These are phyloP conservation scores for Sinhomidia bicolor DNA, from an alignment of 2,888 invertebrate species.

Conservation along the genomic window DNA sequence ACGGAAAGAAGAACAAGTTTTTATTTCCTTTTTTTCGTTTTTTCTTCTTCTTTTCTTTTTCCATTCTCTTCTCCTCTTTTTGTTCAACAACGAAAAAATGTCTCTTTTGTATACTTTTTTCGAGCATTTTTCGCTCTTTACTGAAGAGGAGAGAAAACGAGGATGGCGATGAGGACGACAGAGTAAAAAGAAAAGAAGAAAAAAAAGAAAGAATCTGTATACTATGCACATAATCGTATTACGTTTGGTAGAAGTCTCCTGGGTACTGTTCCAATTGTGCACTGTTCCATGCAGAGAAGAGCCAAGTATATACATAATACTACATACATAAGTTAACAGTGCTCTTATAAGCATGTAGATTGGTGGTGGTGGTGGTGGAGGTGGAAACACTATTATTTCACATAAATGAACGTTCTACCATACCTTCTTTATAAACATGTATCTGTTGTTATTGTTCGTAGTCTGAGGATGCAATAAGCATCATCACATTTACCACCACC, in stretches of 20 bases:
- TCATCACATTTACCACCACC: background rate
- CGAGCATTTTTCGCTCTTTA: constrained; percentile 62
- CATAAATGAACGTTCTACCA: constrained; percentile 25
- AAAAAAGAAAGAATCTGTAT: constrained; percentile 57
- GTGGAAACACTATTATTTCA: background rate
- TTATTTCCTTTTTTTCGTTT: constrained; percentile 57
- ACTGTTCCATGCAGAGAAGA: constrained; percentile 62
- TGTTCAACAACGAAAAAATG: constrained; percentile 53
- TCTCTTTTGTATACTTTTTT: constrained; percentile 58
- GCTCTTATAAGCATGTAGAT: constrained; percentile 18
- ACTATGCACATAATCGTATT: constrained; percentile 74
- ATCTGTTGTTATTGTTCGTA: background rate
- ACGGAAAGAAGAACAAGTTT: constrained; percentile 60
- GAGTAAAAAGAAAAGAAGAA: constrained; percentile 18
- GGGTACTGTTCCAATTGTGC: constrained; percentile 74
- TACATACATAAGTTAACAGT: no score
- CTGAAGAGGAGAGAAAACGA: constrained; percentile 39
- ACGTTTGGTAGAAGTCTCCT: constrained; percentile 61
- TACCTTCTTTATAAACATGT: constrained; percentile 8
- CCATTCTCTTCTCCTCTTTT: constrained; percentile 18
- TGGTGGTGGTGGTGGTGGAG: constrained; percentile 1
- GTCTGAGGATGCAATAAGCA: background rate
- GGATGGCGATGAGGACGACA: constrained; percentile 8
- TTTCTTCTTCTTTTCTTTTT: constrained; percentile 20
- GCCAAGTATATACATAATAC: background rate